These are phyloP conservation scores for Apocheima hispidaria DNA, from an alignment of 2,888 invertebrate species.

Conservation along the genomic window DNA sequence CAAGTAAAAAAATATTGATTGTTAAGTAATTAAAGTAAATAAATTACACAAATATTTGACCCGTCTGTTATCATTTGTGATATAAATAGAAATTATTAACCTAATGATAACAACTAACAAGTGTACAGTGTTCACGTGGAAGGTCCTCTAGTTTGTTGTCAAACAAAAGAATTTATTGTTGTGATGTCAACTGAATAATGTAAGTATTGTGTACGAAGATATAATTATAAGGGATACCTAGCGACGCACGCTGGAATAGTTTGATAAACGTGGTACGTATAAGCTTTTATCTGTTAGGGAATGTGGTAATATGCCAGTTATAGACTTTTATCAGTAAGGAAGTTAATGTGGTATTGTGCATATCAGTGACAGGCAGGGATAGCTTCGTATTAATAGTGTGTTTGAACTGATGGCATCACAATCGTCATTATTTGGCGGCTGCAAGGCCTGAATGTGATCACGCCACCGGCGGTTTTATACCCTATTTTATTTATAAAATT, in stretches of 20 bases:
- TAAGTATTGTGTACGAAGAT: constrained; percentile 25
- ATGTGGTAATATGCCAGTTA: background rate
- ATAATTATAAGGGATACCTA: constrained; percentile 8
- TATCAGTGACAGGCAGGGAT: no score
- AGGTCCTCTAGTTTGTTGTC: constrained; percentile 25
- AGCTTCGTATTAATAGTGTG: no score
- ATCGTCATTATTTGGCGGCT: no score
- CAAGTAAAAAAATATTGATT: no score
- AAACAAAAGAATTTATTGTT: constrained; percentile 22
- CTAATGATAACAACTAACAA: constrained; percentile 20
- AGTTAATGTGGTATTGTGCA: no score
- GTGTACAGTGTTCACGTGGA: constrained; percentile 14
- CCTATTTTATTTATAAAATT: no score
- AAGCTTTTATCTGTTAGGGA: constrained; percentile 13
- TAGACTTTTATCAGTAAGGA: no score
- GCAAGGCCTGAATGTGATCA: no score
- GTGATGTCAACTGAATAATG: background rate
- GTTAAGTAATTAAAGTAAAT: constrained; percentile 31
- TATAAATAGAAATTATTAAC: constrained; percentile 50
- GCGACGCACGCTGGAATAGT: background rate
- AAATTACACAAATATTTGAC: constrained; percentile 48
- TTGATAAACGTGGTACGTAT: constrained; percentile 8
- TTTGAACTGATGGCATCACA: no score
- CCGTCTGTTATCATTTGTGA: constrained; percentile 43
- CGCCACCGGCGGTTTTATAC: no score